Conservation (phyloP, 2,113 vertebrate genomes). For the Rostratula benghalensis region DNA sequence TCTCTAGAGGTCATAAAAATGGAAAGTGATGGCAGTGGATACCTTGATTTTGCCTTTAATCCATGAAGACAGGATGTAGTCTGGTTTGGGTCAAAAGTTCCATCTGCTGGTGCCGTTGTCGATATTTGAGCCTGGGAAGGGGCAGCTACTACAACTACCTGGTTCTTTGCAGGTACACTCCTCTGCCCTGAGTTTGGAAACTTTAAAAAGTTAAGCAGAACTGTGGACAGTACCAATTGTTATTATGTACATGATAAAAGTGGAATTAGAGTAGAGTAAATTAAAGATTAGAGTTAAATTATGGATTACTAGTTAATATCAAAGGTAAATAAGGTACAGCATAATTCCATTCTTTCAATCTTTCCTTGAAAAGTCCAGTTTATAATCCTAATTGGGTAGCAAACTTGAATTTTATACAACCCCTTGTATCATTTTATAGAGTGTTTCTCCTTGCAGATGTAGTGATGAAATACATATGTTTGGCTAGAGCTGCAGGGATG, state of each 20-base stretch:
- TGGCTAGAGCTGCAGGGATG: not conserved
- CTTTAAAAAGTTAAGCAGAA: not conserved
- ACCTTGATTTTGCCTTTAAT: not conserved
- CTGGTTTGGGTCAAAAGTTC: not conserved
- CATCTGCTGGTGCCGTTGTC: not conserved
- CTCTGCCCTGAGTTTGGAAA: not conserved
- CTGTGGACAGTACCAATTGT: not conserved
- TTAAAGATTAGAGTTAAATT: not conserved
- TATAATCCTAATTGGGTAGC: not conserved
- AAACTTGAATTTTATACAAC: not conserved
- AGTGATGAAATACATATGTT: not conserved
- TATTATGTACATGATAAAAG: not conserved
- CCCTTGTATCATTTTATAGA: not conserved
- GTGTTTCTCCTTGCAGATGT: not conserved
- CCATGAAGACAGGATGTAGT: not conserved
- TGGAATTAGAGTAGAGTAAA: not conserved
- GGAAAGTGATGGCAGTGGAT: not conserved
- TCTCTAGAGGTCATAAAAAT: not conserved
- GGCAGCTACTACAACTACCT: not conserved
- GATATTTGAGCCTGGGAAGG: not conserved
- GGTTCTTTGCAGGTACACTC: not conserved
- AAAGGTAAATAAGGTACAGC: not conserved
- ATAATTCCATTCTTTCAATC: not conserved
- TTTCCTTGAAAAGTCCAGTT: not conserved
- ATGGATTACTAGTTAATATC: not conserved